phyloP scores from a whole-genome alignment of 2,888 invertebrate genomes.

The Hyles lineata region DNA sequence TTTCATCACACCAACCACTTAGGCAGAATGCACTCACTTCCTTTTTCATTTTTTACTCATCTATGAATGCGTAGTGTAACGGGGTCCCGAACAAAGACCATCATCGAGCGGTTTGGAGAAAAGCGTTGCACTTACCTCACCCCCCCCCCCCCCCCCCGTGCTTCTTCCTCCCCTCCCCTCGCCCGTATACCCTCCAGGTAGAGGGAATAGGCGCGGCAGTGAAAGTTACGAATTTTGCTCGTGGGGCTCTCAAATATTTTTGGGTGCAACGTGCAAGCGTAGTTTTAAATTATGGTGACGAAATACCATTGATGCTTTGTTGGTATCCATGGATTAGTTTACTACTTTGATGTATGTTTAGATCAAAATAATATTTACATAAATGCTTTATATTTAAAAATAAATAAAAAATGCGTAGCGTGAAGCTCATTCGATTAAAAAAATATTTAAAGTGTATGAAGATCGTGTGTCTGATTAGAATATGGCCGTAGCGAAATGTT shows the following conservation, averaged over 20 bases:
- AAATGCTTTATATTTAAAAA: no score
- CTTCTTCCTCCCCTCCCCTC: neutral
- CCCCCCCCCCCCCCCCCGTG: neutral
- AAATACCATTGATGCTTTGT: no score
- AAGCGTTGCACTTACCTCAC: neutral
- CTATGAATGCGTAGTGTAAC: neutral
- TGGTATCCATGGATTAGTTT: no score
- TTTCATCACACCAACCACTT: neutral
- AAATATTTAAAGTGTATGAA: no score
- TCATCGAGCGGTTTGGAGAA: constrained; percentile 11
- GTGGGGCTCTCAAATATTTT: constrained; percentile 4
- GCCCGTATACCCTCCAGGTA: neutral
- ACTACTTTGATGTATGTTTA: no score
- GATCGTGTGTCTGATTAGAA: no score
- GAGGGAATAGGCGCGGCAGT: constrained; percentile 18
- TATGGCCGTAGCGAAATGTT: no score
- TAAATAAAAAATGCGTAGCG: no score
- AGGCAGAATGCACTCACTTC: neutral
- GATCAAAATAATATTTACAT: no score
- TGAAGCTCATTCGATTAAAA: no score
- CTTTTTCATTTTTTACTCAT: neutral
- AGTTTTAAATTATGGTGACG: neutral
- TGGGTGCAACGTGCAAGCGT: neutral
- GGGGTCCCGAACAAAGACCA: neutral
- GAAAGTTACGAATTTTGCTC: constrained; percentile 14